phyloP scores from a whole-genome alignment of 2,888 invertebrate species.

The Entomobrya proxima region DNA sequence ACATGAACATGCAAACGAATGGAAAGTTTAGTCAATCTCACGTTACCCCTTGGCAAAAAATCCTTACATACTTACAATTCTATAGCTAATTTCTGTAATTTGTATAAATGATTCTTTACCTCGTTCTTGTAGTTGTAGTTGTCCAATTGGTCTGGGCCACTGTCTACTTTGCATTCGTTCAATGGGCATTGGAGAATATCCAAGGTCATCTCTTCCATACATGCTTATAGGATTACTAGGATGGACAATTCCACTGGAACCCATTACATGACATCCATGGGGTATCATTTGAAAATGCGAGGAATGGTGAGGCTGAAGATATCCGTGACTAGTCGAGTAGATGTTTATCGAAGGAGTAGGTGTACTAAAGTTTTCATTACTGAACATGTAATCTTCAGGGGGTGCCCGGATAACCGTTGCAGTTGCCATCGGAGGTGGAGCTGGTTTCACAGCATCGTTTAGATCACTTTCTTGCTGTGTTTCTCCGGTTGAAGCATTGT shows the following conservation, averaged over 20 bases:
- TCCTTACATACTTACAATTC: too few relatives aligned
- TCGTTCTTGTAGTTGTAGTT: conserved; percentile 12
- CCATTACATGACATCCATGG: conserved; percentile 4
- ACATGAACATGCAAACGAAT: background rate
- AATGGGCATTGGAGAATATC: conserved; percentile 67
- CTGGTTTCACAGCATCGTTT: background rate
- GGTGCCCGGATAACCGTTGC: conserved; percentile 62
- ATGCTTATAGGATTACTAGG: background rate
- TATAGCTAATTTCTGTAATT: too few relatives aligned
- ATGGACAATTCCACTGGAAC: background rate
- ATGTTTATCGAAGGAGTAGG: background rate
- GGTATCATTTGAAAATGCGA: conserved; percentile 38
- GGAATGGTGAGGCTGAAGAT: conserved; percentile 24
- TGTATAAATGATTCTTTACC: conserved; percentile 9
- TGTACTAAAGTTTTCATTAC: conserved; percentile 37
- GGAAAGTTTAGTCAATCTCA: background rate
- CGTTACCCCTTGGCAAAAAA: too few relatives aligned
- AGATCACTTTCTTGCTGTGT: background rate
- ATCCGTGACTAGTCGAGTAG: conserved; percentile 7
- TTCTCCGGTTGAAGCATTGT: background rate
- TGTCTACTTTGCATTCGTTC: conserved; percentile 72
- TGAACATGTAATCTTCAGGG: conserved; percentile 66
- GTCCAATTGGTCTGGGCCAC: conserved; percentile 56
- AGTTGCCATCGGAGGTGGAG: conserved; percentile 31
- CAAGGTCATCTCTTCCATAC: conserved; percentile 57